Evolutionary conservation across 2,888 invertebrate species (phyloP), one percentile per base, ranked within the genome.

Genomic region (Mesochorus sp.): DNA sequence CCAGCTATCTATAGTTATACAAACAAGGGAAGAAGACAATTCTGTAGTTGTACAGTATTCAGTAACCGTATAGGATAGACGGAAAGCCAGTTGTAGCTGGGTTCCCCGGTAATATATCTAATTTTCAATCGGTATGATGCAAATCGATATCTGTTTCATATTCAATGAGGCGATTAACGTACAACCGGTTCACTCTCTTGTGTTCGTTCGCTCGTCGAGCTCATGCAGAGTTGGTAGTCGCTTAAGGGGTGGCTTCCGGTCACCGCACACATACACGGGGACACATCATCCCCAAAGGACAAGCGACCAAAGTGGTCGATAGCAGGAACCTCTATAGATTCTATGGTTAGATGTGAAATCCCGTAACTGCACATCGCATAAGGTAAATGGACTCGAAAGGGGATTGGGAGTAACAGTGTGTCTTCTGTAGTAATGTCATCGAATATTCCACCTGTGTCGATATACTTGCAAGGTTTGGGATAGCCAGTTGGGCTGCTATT

Each of bases 161-260:
- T 89, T 88, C 86, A 88, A 90, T 87, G 87, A 88, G 87, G 85
- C 87, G 89, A 90, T 90, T 89, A 90, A 88, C 88, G 88, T 87
- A 84, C 84, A 85, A 80, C 84, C 79, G 82, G 83, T 81, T 12
- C 37, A 28, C 68, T 57, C 70, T 74, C 51, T 70, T 59, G 68
- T 47, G 14, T 14, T 62, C 28, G 73, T 59, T 34, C n/a, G n/a
- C 37, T 51, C 57, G 80, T 75, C 44, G 61, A 39, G 68, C 53
- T 51, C 59, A n/a, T 28, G 19, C 26, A 28, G 49, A 44, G 61
- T 34, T 57, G n/a, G 14, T 47, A 12, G 44, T n/a, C 53, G 51
- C 47, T 68, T 12, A 28, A 59, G 21, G 47, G 44, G 3, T 68
- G 24, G 21, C 44, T 57, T 34, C 34, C 34, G 57, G 57, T 57